Evolutionary conservation across 2,113 vertebrate species (phyloP).

Genomic region (Onychostoma macrolepis): DNA sequence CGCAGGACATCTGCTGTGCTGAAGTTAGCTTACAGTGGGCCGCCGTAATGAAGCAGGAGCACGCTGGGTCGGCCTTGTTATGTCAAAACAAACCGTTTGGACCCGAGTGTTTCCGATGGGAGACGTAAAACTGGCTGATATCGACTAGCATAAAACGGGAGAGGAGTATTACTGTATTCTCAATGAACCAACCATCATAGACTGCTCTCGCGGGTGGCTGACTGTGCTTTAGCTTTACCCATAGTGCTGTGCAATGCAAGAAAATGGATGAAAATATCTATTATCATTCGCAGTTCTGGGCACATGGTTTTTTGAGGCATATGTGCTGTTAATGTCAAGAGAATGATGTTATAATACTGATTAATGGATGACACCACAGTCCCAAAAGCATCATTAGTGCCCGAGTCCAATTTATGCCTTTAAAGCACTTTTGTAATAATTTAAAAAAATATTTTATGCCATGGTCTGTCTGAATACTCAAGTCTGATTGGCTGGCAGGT

Average conservation of each 20-base stretch:
- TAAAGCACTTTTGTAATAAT: not conserved
- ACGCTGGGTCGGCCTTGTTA: conserved; percentile 20
- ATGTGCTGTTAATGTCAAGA: not conserved
- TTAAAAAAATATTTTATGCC: no score
- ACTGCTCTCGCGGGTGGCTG: not conserved
- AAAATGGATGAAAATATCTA: not conserved
- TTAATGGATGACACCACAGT: not conserved
- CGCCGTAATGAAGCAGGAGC: not conserved
- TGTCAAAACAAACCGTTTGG: conserved; percentile 30
- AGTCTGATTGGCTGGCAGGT: no score
- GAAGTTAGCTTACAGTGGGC: not conserved
- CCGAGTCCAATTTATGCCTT: not conserved
- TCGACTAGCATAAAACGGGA: not conserved
- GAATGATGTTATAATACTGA: not conserved
- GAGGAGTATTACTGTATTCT: not conserved
- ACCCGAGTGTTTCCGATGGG: not conserved
- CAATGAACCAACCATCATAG: not conserved
- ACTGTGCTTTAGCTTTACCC: not conserved
- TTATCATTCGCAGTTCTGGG: not conserved
- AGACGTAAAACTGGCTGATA: not conserved
- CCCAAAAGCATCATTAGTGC: not conserved
- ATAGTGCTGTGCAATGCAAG: not conserved
- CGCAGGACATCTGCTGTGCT: conserved; percentile 10
- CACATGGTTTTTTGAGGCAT: not conserved
- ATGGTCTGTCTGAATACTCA: no score